Percentiles rank a stretch among this genome's conserved stretches.
phyloP scores from a whole-genome alignment of 2,113 vertebrate species.

The Pristiophorus japonicus region DNA sequence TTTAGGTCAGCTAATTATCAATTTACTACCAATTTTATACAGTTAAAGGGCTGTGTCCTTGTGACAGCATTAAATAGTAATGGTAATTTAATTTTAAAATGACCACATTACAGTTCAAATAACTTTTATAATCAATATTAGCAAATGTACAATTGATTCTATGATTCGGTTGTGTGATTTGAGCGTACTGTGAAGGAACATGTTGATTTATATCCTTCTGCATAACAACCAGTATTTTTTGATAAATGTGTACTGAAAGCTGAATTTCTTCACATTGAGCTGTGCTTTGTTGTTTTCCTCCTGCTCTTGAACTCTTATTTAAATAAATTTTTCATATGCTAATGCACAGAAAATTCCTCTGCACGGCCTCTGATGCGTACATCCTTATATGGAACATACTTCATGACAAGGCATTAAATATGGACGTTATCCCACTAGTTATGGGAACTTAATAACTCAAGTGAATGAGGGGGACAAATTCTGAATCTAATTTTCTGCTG shows the following conservation, averaged over 20 bases:
- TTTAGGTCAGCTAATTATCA: background rate
- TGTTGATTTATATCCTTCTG: background rate
- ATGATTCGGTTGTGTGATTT: background rate
- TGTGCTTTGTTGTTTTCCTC: background rate
- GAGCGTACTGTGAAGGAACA: background rate
- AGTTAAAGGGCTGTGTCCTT: background rate
- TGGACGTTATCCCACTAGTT: background rate
- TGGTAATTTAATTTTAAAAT: background rate
- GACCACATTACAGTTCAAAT: background rate
- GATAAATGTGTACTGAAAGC: background rate
- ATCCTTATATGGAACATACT: background rate
- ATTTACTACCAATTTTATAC: background rate
- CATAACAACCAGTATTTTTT: background rate
- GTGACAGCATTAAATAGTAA: background rate
- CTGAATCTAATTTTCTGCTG: background rate
- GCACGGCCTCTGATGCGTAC: background rate
- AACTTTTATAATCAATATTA: background rate
- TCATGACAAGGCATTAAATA: background rate
- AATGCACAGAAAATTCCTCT: background rate
- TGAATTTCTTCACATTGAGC: background rate
- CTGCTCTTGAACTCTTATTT: background rate
- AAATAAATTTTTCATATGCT: background rate
- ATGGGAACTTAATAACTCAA: background rate
- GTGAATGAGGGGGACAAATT: background rate
- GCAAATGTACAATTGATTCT: background rate